phyloP scores from a whole-genome alignment of 2,888 invertebrate genomes.

The Chaetogeoica ovagalla region DNA sequence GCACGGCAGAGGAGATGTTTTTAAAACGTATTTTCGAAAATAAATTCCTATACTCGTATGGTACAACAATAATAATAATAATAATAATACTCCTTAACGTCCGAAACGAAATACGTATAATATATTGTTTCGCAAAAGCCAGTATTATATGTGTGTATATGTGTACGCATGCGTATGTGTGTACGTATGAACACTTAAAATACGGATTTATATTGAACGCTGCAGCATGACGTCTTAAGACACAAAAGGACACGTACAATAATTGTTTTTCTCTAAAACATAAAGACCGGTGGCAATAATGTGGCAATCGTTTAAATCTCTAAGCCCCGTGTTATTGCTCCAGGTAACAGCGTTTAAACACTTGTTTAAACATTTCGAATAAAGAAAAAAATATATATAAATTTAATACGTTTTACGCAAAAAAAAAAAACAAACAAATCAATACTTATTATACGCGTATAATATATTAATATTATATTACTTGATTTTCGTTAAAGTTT shows the following conservation, averaged over 20 bases:
- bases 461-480: too few relatives aligned
- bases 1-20: too few relatives aligned
- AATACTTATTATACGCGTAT: too few relatives aligned
- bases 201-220: not conserved
- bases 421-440: too few relatives aligned
- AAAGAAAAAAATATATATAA: too few relatives aligned
- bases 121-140: not conserved
- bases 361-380: too few relatives aligned
- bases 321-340: not conserved
- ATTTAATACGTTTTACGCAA: too few relatives aligned
- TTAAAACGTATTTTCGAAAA: not conserved
- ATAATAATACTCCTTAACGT: not conserved
- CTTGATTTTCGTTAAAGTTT: too few relatives aligned
- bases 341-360: too few relatives aligned
- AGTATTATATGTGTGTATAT: not conserved
- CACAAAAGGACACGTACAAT: not conserved
- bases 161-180: not conserved
- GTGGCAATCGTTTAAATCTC: conserved; percentile 12
- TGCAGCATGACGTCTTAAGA: not conserved
- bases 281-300: too few relatives aligned
- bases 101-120: not conserved
- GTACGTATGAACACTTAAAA: not conserved
- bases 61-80: too few relatives aligned
- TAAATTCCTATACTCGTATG: not conserved
- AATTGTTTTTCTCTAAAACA: too few relatives aligned